Base-by-base conservation (phyloP, 1,140 invertebrate genomes). In the Helicoverpa armigera region DNA sequence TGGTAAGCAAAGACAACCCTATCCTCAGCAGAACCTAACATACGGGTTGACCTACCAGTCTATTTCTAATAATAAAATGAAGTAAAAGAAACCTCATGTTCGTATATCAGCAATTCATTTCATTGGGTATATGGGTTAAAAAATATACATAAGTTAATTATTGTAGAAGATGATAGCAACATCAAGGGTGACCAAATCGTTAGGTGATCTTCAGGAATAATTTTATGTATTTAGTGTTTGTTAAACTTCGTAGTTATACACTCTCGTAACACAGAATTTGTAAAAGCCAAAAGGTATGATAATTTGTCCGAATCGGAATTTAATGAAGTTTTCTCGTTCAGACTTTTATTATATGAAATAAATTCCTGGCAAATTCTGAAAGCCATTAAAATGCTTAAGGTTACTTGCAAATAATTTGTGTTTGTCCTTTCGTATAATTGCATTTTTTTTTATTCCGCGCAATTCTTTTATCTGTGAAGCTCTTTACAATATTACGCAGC, bases 231-330 rank as follows among this genome's bases (percentile, higher is more conserved):
- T n/a, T n/a, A n/a, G n/a, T 50, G 9, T 58, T 50, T 5, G 5
- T 63, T 76, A 10, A 77, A 77, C 60, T 48, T 65, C 18, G 48
- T 65, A 77, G 65, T 77, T 77, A 77, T n/a, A n/a, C n/a, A 65
- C 43, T 56, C 23, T 54, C 14, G n/a, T 54, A 67, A 67, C 73
- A 43, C 12, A 74, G 29, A 53, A 54, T 35, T n/a, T 53, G 23
- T 65, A 53, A 70, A 70, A 51, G 60, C 60, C 54, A 53, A 31
- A 70, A 79, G 63, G 65, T 70, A 60, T 50, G 63, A 48, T 79
- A 79, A 79, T 79, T 48, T 70, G n/a, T 31, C 12, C 16, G 53
- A 79, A 79, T 70, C 70, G 2, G 43, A 70, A 60, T 67, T 70
- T 58, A 79, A 70, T 79, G 54, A 79, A 50, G 51, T 70, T 61